Evolutionary conservation across 2,113 vertebrate species (phyloP), one percentile per base, ranked within the genome.

Genomic region (Centropristis striata): DNA sequence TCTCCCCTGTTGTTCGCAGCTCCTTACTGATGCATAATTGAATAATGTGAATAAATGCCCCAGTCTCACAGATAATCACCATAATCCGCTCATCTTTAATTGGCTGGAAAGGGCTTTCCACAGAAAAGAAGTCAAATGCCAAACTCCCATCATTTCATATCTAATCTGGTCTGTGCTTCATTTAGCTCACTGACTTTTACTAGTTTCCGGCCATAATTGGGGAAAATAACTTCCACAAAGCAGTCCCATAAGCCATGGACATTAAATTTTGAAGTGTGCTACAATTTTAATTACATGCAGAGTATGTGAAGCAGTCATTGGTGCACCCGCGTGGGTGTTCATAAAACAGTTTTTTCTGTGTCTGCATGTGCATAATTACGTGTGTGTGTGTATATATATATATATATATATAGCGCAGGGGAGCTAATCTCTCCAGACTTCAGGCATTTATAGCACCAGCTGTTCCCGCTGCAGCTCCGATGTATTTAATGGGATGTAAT

Each of bases 1-100:
- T 60, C 64, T 60, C 37, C 67, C 58, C 54, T 86, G 69, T 27
- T 67, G 58, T 53, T 57, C n/a, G 18, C 68, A 63, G 39, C 68
- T 68, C 54, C 59, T 51, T 67, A 41, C 80, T 63, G 66, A 71
- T 84, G 65, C 81, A 77, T 88, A 88, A 92, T 93, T 84, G 78
- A 92, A 90, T 85, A 75, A 88, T 21, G 76, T 47, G 63, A 83
- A 81, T 79, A 57, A 86, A 87, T 85, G 73, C 63, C 68, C 82
- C 71, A 42, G 79, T 71, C 53, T 75, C 66, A 61, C 65, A 83
- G 84, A 92, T 91, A 92, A 93, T 92, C 80, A 51, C 81, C 58
- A 49, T 84, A 91, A 93, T 89, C 90, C 64, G 14, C 81, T 89
- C 77, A 80, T 59, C 66, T 87, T 83, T 89, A 90, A 90, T 91